Evolutionary conservation across 2,888 invertebrate genomes (phyloP).

Genomic region (Cephus nigrinus): DNA sequence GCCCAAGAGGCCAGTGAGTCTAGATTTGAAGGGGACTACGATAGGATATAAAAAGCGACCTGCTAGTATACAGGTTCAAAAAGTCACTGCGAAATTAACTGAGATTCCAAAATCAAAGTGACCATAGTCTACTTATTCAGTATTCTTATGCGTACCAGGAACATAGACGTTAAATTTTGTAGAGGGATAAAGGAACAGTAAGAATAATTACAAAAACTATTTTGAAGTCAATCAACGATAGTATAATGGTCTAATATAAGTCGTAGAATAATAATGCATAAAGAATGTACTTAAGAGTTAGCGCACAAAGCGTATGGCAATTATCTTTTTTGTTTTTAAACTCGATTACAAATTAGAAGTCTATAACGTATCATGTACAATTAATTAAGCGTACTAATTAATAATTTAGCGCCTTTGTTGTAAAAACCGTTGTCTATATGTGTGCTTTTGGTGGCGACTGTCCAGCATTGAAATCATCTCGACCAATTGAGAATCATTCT

Average conservation of each 20-base stretch:
- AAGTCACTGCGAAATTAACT: constrained; percentile 47
- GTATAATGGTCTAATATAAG: background rate
- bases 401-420: background rate
- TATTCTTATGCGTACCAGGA: background rate
- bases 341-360: background rate
- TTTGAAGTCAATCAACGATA: background rate
- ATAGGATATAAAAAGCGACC: constrained; percentile 40
- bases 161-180: background rate
- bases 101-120: constrained; percentile 30
- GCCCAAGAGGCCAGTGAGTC: constrained; percentile 47
- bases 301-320: background rate
- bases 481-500: background rate
- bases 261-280: background rate
- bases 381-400: background rate
- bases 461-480: background rate
- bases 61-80: constrained; percentile 46
- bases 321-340: background rate
- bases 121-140: background rate
- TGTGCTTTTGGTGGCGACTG: constrained; percentile 1
- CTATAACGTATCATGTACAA: background rate
- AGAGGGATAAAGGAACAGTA: background rate
- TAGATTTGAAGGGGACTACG: constrained; percentile 44
- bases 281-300: background rate
- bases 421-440: background rate
- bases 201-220: background rate